Conservation (phyloP, 2,888 invertebrate genomes). For the Chelonus formosanus region DNA sequence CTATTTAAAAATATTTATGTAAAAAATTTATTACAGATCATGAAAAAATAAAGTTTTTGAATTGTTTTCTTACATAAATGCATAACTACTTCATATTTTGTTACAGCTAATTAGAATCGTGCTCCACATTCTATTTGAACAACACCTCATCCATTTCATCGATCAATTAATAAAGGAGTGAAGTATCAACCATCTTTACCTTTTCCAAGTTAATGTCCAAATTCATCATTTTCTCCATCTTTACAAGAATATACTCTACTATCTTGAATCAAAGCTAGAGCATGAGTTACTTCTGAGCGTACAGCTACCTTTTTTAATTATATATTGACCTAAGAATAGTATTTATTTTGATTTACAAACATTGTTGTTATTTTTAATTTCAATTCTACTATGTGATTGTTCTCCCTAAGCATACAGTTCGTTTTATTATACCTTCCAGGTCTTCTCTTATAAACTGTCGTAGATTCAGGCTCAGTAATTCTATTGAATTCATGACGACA, state of each 20-base stretch:
- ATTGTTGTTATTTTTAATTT: slow-evolving; percentile 87
- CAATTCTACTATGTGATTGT: slow-evolving; percentile 92
- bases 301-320: slow-evolving; percentile 94
- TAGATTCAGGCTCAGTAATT: slow-evolving; percentile 73
- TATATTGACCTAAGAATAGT: slow-evolving; percentile 87
- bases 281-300: slow-evolving; percentile 95
- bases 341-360: slow-evolving; percentile 87
- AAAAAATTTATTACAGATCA: too few species aligned
- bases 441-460: slow-evolving; percentile 72
- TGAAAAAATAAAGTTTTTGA: too few species aligned
- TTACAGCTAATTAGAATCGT: slow-evolving; percentile 91
- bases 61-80: too few species aligned
- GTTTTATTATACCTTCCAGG: slow-evolving; percentile 70
- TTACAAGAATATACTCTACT: slow-evolving; percentile 98
- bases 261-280: slow-evolving; percentile 89
- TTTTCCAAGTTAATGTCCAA: slow-evolving; percentile 92
- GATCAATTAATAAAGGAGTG: slow-evolving; percentile 86
- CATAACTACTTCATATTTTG: slow-evolving; percentile 85
- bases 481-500: slow-evolving; percentile 76
- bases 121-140: slow-evolving; percentile 96
- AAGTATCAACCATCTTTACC: slow-evolving; percentile 95
- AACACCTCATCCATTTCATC: slow-evolving; percentile 84
- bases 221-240: slow-evolving; percentile 94
- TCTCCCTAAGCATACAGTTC: slow-evolving; percentile 94
- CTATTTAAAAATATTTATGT: too few species aligned